Evolutionary conservation across 2,888 invertebrate species (phyloP).

Genomic region (Xanthia togata): DNA sequence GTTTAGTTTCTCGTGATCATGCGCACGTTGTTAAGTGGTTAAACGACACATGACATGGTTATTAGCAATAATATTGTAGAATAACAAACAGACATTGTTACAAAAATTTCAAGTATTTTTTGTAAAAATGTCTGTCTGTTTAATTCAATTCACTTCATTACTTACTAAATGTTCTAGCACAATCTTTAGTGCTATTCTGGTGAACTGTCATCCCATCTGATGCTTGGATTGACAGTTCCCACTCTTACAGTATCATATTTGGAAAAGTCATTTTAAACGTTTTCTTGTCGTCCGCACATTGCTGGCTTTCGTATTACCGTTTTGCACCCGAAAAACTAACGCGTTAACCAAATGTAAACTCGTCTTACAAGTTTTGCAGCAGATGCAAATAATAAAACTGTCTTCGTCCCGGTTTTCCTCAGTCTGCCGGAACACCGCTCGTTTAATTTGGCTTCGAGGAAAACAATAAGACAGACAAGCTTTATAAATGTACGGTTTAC

Average conservation of each 20-base stretch:
- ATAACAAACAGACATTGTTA: too few species aligned
- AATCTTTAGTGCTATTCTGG: not conserved
- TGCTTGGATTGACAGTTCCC: too few species aligned
- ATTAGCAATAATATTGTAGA: constrained; percentile 23
- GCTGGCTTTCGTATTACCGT: not conserved
- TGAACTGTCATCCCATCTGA: not conserved
- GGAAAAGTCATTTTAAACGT: not conserved
- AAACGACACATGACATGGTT: constrained; percentile 24
- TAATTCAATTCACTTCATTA: not conserved
- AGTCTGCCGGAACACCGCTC: constrained; percentile 39
- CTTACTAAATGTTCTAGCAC: not conserved
- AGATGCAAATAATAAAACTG: constrained; percentile 53
- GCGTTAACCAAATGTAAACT: constrained; percentile 5
- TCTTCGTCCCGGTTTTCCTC: constrained; percentile 41
- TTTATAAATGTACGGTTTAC: constrained; percentile 69
- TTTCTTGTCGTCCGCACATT: not conserved
- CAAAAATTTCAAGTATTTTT: not conserved
- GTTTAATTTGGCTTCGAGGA: constrained; percentile 49
- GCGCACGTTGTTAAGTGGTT: constrained; percentile 38
- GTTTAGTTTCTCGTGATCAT: constrained; percentile 36
- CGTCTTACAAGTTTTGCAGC: constrained; percentile 7
- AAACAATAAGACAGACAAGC: constrained; percentile 62
- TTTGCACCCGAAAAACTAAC: constrained; percentile 15
- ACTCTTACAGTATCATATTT: not conserved
- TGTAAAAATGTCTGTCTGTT: not conserved